Conservation (phyloP, 2,113 vertebrate species). For the Notechis scutatus region DNA sequence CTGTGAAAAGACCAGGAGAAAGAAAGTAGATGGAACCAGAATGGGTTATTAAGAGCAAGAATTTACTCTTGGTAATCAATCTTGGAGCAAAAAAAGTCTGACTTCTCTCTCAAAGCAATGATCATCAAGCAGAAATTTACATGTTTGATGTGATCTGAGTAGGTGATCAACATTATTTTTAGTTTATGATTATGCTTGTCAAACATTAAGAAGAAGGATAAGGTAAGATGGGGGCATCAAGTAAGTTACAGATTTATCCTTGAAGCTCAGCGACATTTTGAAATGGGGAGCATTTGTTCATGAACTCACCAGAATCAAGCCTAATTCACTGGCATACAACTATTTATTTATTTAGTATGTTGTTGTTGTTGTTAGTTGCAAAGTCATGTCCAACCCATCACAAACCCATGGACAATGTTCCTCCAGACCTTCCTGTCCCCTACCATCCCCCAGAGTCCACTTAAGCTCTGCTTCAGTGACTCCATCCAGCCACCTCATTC, state of each 20-base stretch:
- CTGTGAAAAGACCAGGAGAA: background rate
- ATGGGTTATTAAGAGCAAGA: background rate
- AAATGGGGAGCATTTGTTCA: background rate
- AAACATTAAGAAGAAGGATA: background rate
- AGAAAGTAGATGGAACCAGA: background rate
- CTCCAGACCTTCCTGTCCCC: no score
- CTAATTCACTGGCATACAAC: background rate
- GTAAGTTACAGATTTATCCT: background rate
- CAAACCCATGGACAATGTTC: no score
- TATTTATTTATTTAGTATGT: background rate
- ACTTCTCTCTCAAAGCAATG: background rate
- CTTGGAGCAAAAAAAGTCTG: background rate
- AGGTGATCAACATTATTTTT: background rate
- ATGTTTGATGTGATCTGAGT: background rate
- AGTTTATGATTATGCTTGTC: background rate
- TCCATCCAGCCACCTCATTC: no score
- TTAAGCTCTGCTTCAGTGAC: no score
- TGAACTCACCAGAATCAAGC: background rate
- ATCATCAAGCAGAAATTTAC: background rate
- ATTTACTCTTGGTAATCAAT: background rate
- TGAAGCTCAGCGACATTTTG: background rate
- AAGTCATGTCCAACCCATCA: no score
- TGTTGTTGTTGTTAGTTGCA: no score
- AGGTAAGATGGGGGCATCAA: background rate
- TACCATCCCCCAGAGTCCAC: no score